Evolutionary conservation across 2,888 invertebrate species (phyloP).

Genomic region (Baccha elongata): DNA sequence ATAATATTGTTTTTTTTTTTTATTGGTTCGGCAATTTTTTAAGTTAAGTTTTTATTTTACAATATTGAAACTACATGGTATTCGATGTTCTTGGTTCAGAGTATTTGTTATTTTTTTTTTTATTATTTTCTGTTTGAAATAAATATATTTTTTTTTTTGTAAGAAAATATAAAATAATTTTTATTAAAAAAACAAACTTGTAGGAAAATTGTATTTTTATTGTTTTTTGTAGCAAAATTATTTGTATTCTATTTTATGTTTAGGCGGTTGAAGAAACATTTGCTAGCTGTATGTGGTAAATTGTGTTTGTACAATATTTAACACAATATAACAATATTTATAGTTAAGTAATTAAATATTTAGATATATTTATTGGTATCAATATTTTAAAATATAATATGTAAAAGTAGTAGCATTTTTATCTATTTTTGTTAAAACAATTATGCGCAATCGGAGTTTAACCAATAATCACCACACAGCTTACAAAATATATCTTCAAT

Average conservation of each 20-base stretch:
- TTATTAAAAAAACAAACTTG: slow-evolving; percentile 29
- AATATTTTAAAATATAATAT: no score
- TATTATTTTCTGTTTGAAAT: slow-evolving; percentile 53
- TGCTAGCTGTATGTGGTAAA: slow-evolving; percentile 9
- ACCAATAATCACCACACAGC: slow-evolving; percentile 14
- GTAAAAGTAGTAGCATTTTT: background rate
- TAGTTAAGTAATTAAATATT: no score
- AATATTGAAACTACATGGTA: slow-evolving; percentile 71
- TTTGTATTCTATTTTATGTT: slow-evolving; percentile 45
- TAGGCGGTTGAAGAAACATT: slow-evolving; percentile 61
- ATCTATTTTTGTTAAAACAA: background rate
- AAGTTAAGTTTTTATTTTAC: slow-evolving; percentile 52
- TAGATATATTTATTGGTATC: no score
- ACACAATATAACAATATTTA: background rate
- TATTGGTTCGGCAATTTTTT: slow-evolving; percentile 75
- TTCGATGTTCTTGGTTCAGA: slow-evolving; percentile 73
- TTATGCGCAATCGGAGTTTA: background rate
- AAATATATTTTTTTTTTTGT: slow-evolving; percentile 57
- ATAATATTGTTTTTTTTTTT: slow-evolving; percentile 30
- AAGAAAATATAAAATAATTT: slow-evolving; percentile 43
- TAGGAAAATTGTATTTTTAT: slow-evolving; percentile 40
- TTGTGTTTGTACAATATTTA: background rate
- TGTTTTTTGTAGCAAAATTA: slow-evolving; percentile 53
- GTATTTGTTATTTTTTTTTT: slow-evolving; percentile 60
- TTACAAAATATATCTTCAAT: slow-evolving; percentile 48